Base-by-base conservation (phyloP, 2,888 invertebrate species). In the Cosmorhoe ocellata region DNA sequence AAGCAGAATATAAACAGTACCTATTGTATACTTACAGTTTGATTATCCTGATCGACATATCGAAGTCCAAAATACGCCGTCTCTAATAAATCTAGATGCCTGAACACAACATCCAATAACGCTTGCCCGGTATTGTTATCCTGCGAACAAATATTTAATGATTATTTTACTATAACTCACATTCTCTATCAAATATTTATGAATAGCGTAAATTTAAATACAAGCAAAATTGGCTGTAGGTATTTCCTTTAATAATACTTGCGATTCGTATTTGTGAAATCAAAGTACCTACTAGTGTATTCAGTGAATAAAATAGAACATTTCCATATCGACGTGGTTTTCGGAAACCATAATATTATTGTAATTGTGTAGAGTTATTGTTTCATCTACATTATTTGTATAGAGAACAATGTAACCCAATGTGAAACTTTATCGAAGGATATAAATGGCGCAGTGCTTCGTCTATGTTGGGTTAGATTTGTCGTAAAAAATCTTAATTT, bases 51-150 rank as follows among this genome's bases (percentile, higher is more conserved):
- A 82, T 98, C 98, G 55, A 98, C 93, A 81, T 95, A 99, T 60
- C 98, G 94, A 39, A 99, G 93, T 42, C 99, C 98, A 83, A 99
- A 99, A 88, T 98, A 99, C 59, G 98, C 97, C 42, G 98, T 98
- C 90, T 99, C 98, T 78, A 98, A 91, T 51, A 99, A 93, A 89
- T 98, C 98, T 68, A 99, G 92, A 81, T 98, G 97, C 66, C 95
- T 93, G 85, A 97, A 98, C 41, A 98, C 97, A 64, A 97, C 95
- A 81, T 98, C 98, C 76, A 98, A 87, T 63, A 99, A 88, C 63
- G 95, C 95, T 82, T 98, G 98, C 11, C 98, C 99, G 28, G 94
- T 92, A 76, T 94, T 95, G 79, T 96, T 96, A 84, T 96, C 96
- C 97, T 98, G 94, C 49, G 61, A 75, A 63, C 61, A 66, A 62